Conservation (phyloP, 2,888 invertebrate species). For the Thumatha senex region DNA sequence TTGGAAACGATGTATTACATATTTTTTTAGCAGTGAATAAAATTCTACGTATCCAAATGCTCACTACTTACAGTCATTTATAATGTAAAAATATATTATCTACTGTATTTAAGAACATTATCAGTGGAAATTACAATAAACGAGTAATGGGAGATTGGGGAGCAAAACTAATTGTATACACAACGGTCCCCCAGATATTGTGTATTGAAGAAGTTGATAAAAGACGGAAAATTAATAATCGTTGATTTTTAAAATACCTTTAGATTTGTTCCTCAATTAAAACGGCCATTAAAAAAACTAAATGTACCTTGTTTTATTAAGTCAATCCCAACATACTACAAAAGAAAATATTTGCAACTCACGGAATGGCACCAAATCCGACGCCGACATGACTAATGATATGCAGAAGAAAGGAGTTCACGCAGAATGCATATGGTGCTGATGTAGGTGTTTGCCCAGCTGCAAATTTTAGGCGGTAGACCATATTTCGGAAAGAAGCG, state of each 20-base stretch:
- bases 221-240: constrained; percentile 42
- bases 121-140: constrained; percentile 62
- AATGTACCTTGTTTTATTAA: constrained; percentile 12
- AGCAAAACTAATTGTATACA: constrained; percentile 68
- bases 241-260: constrained; percentile 50
- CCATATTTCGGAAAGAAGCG: no score
- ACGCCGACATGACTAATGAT: no score
- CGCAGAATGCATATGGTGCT: no score
- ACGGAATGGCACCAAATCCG: no score
- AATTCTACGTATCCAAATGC: constrained; percentile 51
- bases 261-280: constrained; percentile 76
- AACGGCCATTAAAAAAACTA: constrained; percentile 47
- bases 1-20: constrained; percentile 40
- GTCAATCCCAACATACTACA: background rate
- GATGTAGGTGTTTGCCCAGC: no score
- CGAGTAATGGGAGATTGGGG: constrained; percentile 61
- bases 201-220: constrained; percentile 49
- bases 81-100: constrained; percentile 48
- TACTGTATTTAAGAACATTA: constrained; percentile 50
- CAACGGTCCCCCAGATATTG: constrained; percentile 42
- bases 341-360: background rate
- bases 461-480: no score
- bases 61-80: constrained; percentile 49
- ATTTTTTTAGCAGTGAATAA: constrained; percentile 41
- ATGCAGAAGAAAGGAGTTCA: no score